Base-by-base conservation (phyloP, 2,113 vertebrate species). In the Saguinus imperator region DNA sequence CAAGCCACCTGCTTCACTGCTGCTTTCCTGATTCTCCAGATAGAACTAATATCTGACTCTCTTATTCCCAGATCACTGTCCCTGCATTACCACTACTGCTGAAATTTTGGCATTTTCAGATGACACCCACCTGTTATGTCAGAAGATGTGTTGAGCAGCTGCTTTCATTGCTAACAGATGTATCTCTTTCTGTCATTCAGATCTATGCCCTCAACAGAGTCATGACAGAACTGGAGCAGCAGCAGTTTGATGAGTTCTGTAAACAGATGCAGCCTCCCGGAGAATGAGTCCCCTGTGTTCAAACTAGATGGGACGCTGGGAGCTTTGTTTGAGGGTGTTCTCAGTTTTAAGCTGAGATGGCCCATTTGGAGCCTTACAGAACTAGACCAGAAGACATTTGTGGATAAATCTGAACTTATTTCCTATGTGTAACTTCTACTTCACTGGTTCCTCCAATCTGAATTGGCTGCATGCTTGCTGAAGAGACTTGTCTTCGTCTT, bases 171-270 rank as follows among this genome's bases (percentile, higher is more conserved):
- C 61, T 97, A n/a, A 93, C 48, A 0, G 43, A 32, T 32, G 27
- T 48, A 43, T 66, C 52, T 89, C 6, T 83, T 94, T 81, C 57
- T 83, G 81, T 45, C 32, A 0, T 61, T 0, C 97, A 99, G 99
- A 99, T 99, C 85, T 99, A 99, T 4, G 99, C 99, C 37, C 98
- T 99, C 97, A 99, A 99, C 98, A 99, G 99, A 76, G 99, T 99
- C 97, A 99, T 99, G 99, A 99, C 99, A 0, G 99, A 99, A 86
- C 98, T 99, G 98, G 99, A 99, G 95, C 99, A 99, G 98, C 99
- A 99, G 98, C 99, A 99, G 98, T 99, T 99, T 37, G 99, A 99
- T 75, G 98, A 99, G 84, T 99, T 99, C 95, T 99, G 99, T 97
- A 99, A 99, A 97, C 99, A 99, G 98, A 99, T 99, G 99, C 99